Base-by-base conservation (phyloP, 1,140 invertebrate genomes). In the Acromyrmex echinatior region DNA sequence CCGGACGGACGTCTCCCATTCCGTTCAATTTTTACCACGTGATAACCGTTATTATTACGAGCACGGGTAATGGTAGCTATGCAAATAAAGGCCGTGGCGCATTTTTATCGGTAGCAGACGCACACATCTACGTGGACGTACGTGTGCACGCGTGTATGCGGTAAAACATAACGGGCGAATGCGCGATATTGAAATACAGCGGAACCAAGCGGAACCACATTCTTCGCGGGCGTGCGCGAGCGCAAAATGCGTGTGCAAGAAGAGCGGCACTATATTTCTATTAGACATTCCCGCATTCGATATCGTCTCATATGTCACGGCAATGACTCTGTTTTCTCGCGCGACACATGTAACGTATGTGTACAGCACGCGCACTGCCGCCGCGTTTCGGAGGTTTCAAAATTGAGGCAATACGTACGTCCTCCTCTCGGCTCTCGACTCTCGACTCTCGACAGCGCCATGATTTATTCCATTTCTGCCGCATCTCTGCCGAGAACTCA, bases 281-380 rank as follows among this genome's bases (percentile, higher is more conserved):
- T 91, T 88, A 91, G 89, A 74, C 66, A 88, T 90, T 88, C 70
- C 90, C 28, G 86, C 81, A 71, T 74, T 86, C 81, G 90, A 94
- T 93, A 94, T 93, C 89, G 88, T 93, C 91, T 94, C 94, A 94
- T 95, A 94, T 95, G 93, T 95, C 94, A 94, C 92, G 90, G 91
- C 93, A 92, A 95, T 94, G 93, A 93, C 94, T 95, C 93, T 95
- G 94, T 95, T 95, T 95, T 94, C 92, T 93, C 92, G 93, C 92
- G 92, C 92, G 92, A 93, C 93, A 95, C 90, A 81, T 93, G 94
- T 93, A 92, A 94, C 92, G 91, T 91, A 86, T 71, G 77, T 90
- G 77, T 90, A 90, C 86, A 82, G 80, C 86, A 76, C 88, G 76
- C 90, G 53, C 80, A 45, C 78, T 90, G 87, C 3, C 31, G 31